Evolutionary conservation across 1,140 invertebrate species (phyloP).

Genomic region (Drosophila persimilis): DNA sequence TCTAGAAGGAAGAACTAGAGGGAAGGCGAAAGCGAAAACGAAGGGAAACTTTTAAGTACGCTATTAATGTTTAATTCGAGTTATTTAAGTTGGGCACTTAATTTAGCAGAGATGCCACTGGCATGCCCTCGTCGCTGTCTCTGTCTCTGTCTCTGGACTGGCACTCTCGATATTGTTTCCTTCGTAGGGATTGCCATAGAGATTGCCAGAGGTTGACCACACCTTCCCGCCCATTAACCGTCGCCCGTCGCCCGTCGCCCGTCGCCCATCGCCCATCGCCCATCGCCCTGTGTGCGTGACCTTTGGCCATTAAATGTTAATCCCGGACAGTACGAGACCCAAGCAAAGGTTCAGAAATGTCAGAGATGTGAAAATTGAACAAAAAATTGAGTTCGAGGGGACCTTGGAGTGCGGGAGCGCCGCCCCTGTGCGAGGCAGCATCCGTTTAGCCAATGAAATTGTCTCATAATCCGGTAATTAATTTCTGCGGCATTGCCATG

Average conservation of each 20-base stretch:
- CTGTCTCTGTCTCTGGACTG: too few species aligned
- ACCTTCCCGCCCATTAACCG: too few species aligned
- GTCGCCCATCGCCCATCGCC: too few species aligned
- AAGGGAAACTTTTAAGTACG: conserved; percentile 77
- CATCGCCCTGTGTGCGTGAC: conserved; percentile 59
- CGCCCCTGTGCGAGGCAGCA: conserved; percentile 10
- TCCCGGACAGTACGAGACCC: conserved; percentile 50
- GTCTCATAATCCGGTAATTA: conserved; percentile 78
- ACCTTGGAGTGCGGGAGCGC: neutral
- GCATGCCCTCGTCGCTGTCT: conserved; percentile 1
- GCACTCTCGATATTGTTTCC: too few species aligned
- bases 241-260: too few species aligned
- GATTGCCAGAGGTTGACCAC: too few species aligned
- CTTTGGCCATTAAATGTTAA: conserved; percentile 80
- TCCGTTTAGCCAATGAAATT: conserved; percentile 65
- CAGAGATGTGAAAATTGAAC: conserved; percentile 55
- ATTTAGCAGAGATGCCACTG: conserved; percentile 63
- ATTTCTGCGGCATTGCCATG: conserved; percentile 43
- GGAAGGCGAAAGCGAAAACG: conserved; percentile 34
- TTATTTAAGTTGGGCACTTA: conserved; percentile 80
- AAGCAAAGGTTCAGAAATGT: conserved; percentile 19
- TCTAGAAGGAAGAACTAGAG: conserved; percentile 10
- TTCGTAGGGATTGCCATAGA: too few species aligned
- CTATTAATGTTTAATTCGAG: conserved; percentile 81
- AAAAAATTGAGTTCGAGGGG: neutral